phyloP scores from a whole-genome alignment of 2,797 vertebrate genomes.

The Ciconia nigra region DNA sequence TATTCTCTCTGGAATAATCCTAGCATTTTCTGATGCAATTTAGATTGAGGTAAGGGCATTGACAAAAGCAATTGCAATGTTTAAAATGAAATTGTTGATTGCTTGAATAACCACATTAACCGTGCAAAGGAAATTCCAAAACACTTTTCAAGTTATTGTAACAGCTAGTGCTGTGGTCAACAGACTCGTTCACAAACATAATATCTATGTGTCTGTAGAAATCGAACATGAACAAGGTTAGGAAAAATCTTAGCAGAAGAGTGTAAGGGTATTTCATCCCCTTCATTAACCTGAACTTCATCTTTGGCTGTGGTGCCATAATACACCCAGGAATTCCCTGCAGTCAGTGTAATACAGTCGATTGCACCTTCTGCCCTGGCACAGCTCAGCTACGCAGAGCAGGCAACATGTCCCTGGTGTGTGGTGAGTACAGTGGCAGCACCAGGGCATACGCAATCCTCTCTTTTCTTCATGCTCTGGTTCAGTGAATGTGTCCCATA shows the following conservation, averaged over 20 bases:
- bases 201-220: background rate
- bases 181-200: background rate
- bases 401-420: fast-evolving
- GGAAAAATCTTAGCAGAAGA: background rate
- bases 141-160: background rate
- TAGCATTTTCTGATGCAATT: background rate
- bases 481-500: fast-evolving
- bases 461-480: background rate
- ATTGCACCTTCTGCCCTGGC: background rate
- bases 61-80: background rate
- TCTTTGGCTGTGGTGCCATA: background rate
- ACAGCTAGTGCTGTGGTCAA: background rate
- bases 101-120: background rate
- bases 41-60: background rate
- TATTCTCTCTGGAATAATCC: background rate
- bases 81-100: background rate
- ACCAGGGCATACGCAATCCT: fast-evolving
- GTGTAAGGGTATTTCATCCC: background rate
- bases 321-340: background rate
- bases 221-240: background rate
- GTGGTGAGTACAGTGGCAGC: background rate
- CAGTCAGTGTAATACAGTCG: too few species aligned
- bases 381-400: background rate
- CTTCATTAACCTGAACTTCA: background rate
- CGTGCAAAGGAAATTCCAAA: background rate